These are phyloP conservation scores for Chirona hameri DNA, from an alignment of 2,888 invertebrate species.

Conservation along the genomic window DNA sequence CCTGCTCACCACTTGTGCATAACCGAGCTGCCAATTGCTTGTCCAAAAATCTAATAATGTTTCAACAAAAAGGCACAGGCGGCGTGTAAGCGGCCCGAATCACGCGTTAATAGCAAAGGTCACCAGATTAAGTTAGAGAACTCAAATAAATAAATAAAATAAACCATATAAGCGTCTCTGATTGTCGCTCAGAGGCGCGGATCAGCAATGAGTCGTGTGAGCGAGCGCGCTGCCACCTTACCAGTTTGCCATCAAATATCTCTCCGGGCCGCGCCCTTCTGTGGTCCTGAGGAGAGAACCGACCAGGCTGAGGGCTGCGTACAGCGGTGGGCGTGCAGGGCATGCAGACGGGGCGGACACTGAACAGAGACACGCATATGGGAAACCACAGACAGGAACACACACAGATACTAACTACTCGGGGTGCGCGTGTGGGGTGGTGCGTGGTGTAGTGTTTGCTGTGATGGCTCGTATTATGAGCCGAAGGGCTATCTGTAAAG, in stretches of 20 bases:
- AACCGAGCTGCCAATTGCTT: too few relatives aligned
- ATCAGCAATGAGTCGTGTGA: too few relatives aligned
- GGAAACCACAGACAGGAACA: neutral
- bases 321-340: neutral
- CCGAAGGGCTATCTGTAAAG: too few relatives aligned
- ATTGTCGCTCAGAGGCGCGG: neutral
- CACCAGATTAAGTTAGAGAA: slow-evolving; percentile 8
- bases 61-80: too few relatives aligned
- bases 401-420: too few relatives aligned
- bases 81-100: too few relatives aligned
- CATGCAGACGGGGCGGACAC: too few relatives aligned
- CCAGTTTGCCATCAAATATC: slow-evolving; percentile 90
- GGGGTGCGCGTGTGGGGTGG: too few relatives aligned
- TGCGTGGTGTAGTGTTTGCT: neutral
- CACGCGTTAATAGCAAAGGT: neutral
- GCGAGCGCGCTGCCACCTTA: slow-evolving; percentile 53
- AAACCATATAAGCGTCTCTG: neutral
- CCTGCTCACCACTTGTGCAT: neutral
- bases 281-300: slow-evolving; percentile 62
- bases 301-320: neutral
- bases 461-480: too few relatives aligned
- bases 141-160: neutral
- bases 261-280: slow-evolving; percentile 91
- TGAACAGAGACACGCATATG: neutral
- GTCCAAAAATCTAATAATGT: neutral